phyloP scores from a whole-genome alignment of 2,888 invertebrate genomes.

The Hyposoter dolosus region DNA sequence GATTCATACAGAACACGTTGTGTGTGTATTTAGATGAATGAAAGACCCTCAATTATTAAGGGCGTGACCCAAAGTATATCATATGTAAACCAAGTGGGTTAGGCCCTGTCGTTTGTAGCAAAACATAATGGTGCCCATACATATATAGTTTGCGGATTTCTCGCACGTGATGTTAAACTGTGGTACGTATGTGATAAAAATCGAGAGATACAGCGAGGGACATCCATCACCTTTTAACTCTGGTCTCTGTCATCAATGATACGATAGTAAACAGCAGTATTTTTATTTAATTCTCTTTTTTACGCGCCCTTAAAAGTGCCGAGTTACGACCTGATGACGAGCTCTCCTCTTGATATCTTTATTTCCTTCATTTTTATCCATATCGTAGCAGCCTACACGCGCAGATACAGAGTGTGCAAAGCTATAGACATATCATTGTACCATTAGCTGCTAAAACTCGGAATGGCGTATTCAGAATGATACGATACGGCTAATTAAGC shows the following conservation, averaged over 20 bases:
- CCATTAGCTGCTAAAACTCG: not conserved
- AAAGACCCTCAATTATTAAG: not conserved
- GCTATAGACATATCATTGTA: not conserved
- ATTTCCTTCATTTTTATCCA: constrained; percentile 14
- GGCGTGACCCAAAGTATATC: constrained; percentile 13
- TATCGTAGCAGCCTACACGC: not conserved
- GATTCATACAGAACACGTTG: not conserved
- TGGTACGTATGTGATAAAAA: not conserved
- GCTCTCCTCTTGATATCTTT: constrained; percentile 32
- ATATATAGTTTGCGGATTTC: not conserved
- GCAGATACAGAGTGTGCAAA: not conserved
- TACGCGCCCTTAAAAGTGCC: constrained; percentile 7
- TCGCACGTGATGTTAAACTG: constrained; percentile 21
- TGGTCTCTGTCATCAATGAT: constrained; percentile 35
- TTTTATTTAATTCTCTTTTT: constrained; percentile 12
- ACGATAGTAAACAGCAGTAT: constrained; percentile 6
- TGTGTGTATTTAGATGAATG: not conserved
- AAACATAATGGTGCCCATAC: not conserved
- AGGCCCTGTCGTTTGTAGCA: not conserved
- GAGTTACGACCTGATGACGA: constrained; percentile 28
- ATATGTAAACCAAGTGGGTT: not conserved
- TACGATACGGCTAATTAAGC: not conserved
- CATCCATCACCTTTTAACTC: constrained; percentile 47
- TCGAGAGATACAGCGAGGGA: constrained; percentile 2
- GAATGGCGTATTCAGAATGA: not conserved